Evolutionary conservation across 2,888 invertebrate genomes (phyloP).

Genomic region (Hirtodrosophila trivittata): DNA sequence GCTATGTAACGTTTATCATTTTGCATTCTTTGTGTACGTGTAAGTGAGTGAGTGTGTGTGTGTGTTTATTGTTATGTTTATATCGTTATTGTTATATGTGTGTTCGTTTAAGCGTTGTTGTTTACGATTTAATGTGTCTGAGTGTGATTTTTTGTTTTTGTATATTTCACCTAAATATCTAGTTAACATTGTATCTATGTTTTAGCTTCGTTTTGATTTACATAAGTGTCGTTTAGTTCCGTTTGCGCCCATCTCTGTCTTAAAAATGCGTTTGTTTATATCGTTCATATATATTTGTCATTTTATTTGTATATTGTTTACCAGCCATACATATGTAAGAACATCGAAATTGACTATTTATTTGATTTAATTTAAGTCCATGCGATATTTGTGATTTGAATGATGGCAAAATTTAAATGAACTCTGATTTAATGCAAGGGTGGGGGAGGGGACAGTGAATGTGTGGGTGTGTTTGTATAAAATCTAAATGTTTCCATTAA

Average conservation of each 20-base stretch:
- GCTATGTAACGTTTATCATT: conserved; percentile 55
- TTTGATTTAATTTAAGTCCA: conserved; percentile 64
- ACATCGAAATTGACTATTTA: conserved; percentile 72
- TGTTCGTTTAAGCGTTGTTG: conserved; percentile 40
- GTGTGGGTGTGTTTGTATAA: conserved; percentile 65
- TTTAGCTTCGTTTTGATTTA: conserved; percentile 74
- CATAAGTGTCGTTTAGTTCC: conserved; percentile 62
- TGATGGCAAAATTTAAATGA: conserved; percentile 26
- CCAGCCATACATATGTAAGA: conserved; percentile 61
- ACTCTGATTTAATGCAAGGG: conserved; percentile 20
- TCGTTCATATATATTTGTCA: conserved; percentile 51
- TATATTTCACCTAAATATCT: conserved; percentile 84
- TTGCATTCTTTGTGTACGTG: conserved; percentile 44
- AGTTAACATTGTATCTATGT: conserved; percentile 80
- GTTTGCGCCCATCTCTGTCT: conserved; percentile 36
- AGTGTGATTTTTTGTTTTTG: conserved; percentile 78
- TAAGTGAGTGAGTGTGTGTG: conserved; percentile 30
- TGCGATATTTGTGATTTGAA: conserved; percentile 23
- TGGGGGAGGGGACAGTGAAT: conserved; percentile 32
- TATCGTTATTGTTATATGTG: conserved; percentile 15
- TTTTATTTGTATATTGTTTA: conserved; percentile 62
- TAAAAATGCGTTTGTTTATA: conserved; percentile 57
- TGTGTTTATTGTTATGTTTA: conserved; percentile 24
- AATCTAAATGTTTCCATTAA: conserved; percentile 69
- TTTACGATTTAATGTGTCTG: conserved; percentile 66